A percentile compares a stretch with the other conserved stretches of the same genome.
Evolutionary conservation across 2,888 invertebrate genomes (phyloP).

Genomic region (Dicyrtoma fusca): DNA sequence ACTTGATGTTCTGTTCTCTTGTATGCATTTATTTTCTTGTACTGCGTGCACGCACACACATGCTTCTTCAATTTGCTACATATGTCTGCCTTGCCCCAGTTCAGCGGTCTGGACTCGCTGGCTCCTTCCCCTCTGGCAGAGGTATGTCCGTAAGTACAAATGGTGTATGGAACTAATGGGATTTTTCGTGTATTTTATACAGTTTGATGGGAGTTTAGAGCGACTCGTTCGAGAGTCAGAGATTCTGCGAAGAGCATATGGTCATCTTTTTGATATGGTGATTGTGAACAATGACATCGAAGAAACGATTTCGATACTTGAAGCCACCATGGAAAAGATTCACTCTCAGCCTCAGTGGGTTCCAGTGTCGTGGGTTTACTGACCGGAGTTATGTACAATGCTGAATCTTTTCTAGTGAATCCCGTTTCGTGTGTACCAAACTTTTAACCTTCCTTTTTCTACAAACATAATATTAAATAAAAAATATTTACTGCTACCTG

Average conservation of each 20-base stretch:
- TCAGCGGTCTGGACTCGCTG: too few species aligned
- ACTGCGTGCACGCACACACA: too few species aligned
- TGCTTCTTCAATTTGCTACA: too few species aligned
- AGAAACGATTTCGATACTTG: conserved; percentile 91
- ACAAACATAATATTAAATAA: neutral
- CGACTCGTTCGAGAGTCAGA: conserved; percentile 95
- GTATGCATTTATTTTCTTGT: too few species aligned
- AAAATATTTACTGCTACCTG: conserved; percentile 17
- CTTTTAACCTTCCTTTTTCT: neutral
- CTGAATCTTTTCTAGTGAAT: neutral
- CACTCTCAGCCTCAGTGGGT: conserved; percentile 95
- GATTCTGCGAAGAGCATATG: conserved; percentile 93
- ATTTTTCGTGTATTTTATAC: conserved; percentile 52
- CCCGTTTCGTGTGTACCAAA: neutral
- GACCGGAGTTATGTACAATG: neutral
- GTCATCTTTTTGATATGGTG: conserved; percentile 97
- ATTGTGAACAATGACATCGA: conserved; percentile 99
- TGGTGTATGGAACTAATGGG: too few species aligned
- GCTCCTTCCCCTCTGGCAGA: too few species aligned
- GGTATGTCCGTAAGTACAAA: too few species aligned
- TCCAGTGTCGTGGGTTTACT: conserved; percentile 70
- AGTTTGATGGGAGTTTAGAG: conserved; percentile 98
- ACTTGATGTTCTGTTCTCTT: too few species aligned
- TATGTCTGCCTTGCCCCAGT: too few species aligned
- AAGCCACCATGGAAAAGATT: conserved; percentile 86